A percentile compares a stretch with the other conserved stretches of the same genome.
phyloP scores from a whole-genome alignment of 1,140 invertebrate genomes.

The Lepidotrigona ventralis region DNA sequence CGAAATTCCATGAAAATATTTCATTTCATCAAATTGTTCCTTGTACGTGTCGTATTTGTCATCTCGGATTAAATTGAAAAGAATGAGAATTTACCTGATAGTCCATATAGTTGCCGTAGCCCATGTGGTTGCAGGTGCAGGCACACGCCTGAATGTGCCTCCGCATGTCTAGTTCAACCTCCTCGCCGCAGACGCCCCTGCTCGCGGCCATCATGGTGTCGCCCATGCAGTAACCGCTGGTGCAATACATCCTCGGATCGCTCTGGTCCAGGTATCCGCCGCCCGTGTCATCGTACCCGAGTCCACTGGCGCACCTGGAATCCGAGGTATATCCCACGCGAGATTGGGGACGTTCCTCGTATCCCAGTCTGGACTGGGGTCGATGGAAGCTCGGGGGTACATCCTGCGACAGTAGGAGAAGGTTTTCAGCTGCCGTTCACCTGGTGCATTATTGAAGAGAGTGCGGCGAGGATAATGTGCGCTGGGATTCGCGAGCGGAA shows the following conservation, averaged over 20 bases:
- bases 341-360: slow-evolving; percentile 77
- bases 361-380: slow-evolving; percentile 77
- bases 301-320: slow-evolving; percentile 76
- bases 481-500: neutral
- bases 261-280: slow-evolving; percentile 77
- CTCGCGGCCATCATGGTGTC: slow-evolving; percentile 79
- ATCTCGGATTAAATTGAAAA: slow-evolving; percentile 1
- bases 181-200: slow-evolving; percentile 78
- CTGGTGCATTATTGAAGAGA: neutral
- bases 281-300: slow-evolving; percentile 76
- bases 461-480: neutral
- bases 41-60: no score
- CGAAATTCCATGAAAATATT: no score
- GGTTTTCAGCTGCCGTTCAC: slow-evolving; percentile 1
- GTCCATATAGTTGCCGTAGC: slow-evolving; percentile 94
- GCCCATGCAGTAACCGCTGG: slow-evolving; percentile 78
- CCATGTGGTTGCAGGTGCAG: slow-evolving; percentile 94
- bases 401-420: slow-evolving; percentile 64
- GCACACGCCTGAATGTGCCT: slow-evolving; percentile 92
- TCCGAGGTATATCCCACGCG: slow-evolving; percentile 76
- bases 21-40: no score
- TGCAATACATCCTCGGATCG: slow-evolving; percentile 79
- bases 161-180: slow-evolving; percentile 87
- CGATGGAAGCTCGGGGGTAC: slow-evolving; percentile 72
- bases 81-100: slow-evolving; percentile 85